Conservation (phyloP, 37 sponge, comb jelly and placozoan genomes). For the Haliclona indistincta region DNA sequence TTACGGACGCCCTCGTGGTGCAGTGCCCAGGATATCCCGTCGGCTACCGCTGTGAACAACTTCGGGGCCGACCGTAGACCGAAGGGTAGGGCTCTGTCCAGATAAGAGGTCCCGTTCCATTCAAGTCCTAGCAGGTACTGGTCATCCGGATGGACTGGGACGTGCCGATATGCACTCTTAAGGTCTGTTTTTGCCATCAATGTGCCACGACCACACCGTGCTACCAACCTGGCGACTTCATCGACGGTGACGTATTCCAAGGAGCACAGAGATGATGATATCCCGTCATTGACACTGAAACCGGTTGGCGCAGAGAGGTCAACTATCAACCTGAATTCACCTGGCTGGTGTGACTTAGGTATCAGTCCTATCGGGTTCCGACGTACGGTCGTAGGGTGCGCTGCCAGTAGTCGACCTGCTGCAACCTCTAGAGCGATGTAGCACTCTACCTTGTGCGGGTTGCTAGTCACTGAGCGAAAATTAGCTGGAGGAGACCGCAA, state of each 20-base stretch:
- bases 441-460: neutral
- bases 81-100: conserved; percentile 11
- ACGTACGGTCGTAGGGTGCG: neutral
- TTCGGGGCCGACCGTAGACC: conserved; percentile 16
- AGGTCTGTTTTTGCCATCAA: conserved; percentile 4
- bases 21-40: conserved; percentile 4
- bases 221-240: neutral
- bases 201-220: neutral
- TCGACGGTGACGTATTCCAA: conserved; percentile 6
- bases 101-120: conserved; percentile 8
- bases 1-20: neutral
- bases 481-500: neutral
- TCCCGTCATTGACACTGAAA: conserved; percentile 27
- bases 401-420: neutral
- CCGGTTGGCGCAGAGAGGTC: conserved; percentile 15
- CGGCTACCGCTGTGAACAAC: conserved; percentile 26
- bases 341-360: neutral
- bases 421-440: neutral
- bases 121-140: neutral
- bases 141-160: conserved; percentile 25
- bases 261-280: conserved; percentile 3
- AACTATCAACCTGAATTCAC: conserved; percentile 6
- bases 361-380: neutral
- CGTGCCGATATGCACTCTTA: conserved; percentile 3
- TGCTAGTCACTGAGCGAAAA: neutral